Base-by-base conservation (phyloP, 2,797 vertebrate genomes). In the Vireo griseus region DNA sequence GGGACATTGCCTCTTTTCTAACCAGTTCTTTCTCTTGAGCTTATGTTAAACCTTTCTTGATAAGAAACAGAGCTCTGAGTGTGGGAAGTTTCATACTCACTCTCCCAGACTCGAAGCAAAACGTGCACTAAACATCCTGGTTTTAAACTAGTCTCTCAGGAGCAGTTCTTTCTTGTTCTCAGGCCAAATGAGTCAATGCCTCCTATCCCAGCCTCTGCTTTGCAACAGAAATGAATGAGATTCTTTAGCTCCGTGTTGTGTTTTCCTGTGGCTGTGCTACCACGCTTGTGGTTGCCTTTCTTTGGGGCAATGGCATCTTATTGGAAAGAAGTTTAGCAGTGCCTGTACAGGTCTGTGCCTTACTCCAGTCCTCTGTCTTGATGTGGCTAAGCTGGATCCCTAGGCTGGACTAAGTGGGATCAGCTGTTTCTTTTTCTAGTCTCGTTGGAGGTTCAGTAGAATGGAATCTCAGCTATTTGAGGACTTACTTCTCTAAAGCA, bases 401-500 rank as follows among this genome's bases (percentile, higher is more conserved):
- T 37, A 40, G 15, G 89, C 88, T 18, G 68, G 79, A 45, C 93
- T 95, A 79, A 96, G 61, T 92, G 81, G 84, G 74, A 91, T 96
- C 88, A 94, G 91, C 79, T 95, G 74, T 96, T 88, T 95, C 90
- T 97, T 96, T 95, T 95, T 87, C 91, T 57, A 67, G 80, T 79
- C 73, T 94, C 1, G 0, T 74, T 68, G 50, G 81, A 94, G 61
- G 90, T 90, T 95, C 75, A 95, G 84, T 80, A 94, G 94, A 94
- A 86, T 84, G 95, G 92, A 95, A 96, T 96, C 84, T 95, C 86
- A 96, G 45, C 86, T 97, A 78, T 95, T 67, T 94, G 93, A 96
- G 86, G 84, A 75, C 89, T 96, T 96, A 88, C 62, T 93, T 94
- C 94, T 94, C 76, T 95, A 89, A 97, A 94, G 87, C 77, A 86